Base-by-base conservation (phyloP, 2,888 invertebrate genomes). In the Alitta virens region DNA sequence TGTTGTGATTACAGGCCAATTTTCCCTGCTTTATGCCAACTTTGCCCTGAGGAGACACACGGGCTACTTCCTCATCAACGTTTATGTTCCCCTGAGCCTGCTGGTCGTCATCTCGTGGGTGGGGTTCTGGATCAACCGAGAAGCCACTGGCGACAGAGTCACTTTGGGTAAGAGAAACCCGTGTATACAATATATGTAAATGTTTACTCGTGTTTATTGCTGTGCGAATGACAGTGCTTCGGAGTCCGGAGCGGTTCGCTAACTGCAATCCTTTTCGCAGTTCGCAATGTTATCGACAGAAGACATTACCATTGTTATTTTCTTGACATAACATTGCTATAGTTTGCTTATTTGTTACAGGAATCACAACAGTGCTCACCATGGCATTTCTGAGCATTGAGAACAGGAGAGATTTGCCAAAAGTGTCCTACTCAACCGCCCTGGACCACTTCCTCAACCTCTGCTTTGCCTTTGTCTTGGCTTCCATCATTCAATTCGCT, bases 51-150 rank as follows among this genome's bases (percentile, higher is more conserved):
- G 92, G 76, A 86, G 96, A 0, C 91, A 95, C 81, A 92, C 93
- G 0, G 96, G 95, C 54, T 96, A 95, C 81, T 96, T 95, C 82
- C 86, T 96, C 42, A 94, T 96, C 77, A 94, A 95, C 84, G 92
- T 95, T 38, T 96, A 96, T 82, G 90, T 94, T 60, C 95, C 95
- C 0, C 95, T 95, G 78, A 92, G 93, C 68, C 86, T 96, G 60
- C 92, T 96, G 68, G 95, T 95, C 0, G 91, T 95, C 5, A 85
- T 96, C 7, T 94, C 94, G 1, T 96, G 95, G 94, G 94, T 96
- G 0, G 93, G 94, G 0, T 95, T 96, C 81, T 96, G 94, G 94
- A 93, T 96, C 74, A 94, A 96, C 83, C 88, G 95, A 25, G 96
- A 96, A 85, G 92, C 91, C 0, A 92, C 92, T 1, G 92, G 93